Evolutionary conservation across 2,888 invertebrate genomes (phyloP), one percentile per base, ranked within the genome.

Genomic region (Ichneumoninae sp.): DNA sequence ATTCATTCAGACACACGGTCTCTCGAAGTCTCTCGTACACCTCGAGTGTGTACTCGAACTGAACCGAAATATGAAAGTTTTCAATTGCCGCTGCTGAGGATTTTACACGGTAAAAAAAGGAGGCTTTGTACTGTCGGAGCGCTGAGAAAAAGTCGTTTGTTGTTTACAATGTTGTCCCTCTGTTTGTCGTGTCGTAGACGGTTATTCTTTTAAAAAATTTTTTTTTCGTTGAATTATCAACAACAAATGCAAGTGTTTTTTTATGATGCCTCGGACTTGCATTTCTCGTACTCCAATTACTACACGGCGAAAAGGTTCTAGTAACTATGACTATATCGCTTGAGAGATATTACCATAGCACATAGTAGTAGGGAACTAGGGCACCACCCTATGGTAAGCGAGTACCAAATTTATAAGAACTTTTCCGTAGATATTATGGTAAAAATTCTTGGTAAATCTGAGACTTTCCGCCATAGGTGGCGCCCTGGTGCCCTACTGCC

Each of bases 1-100:
- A 54, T 76, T 52, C 65, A 76, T 66, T 65, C 36, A 75, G 52
- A 65, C 33, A 22, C 19, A 33, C 26, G 54, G 19, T 0, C 19
- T 40, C 40, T 1, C 8, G 5, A 5, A 60, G 13, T 30, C 30
- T 63, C 6, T 7, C 30, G n/a, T 6, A 33, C 30, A 2, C 30
- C 5, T 47, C 16, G 44, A 16, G 44, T 47, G 44, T n/a, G n/a
- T 10, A 40, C n/a, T 6, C 52, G 2, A n/a, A n/a, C 33, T 16
- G 33, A 7, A n/a, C 6, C 26, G 26, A 57, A 57, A 13, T 57
- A 57, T 57, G 57, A 57, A 22, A 57, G 57, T 57, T 13, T 57
- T 26, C 26, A 4, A 57, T 57, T 57, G 57, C 13, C 0, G 57
- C 10, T 57, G 22, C 3, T 2, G 57, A 26, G 7, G 22, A 57